phyloP scores from a whole-genome alignment of 1,140 invertebrate genomes.

The Euwallacea similis region DNA sequence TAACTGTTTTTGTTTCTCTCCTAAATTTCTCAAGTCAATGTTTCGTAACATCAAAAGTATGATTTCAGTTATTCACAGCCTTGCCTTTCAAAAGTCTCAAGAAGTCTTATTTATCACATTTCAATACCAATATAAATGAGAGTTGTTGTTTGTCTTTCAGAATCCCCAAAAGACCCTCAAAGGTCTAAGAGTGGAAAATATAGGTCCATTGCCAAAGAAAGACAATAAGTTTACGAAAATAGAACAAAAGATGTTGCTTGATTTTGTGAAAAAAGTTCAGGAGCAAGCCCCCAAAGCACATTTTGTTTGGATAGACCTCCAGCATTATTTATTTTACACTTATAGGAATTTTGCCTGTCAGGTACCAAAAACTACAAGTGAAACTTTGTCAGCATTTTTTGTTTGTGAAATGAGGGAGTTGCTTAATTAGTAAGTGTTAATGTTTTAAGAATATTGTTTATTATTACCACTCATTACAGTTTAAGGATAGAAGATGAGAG shows the following conservation, averaged over 20 bases:
- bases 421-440: slow-evolving; percentile 35
- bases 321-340: slow-evolving; percentile 48
- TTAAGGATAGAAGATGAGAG: slow-evolving; percentile 43
- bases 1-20: not conserved
- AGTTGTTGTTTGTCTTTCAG: slow-evolving; percentile 8
- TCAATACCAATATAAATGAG: too few relatives aligned
- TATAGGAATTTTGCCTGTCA: slow-evolving; percentile 47
- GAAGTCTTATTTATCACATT: too few relatives aligned
- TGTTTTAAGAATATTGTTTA: slow-evolving; percentile 9
- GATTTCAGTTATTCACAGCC: too few relatives aligned
- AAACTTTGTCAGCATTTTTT: slow-evolving; percentile 41
- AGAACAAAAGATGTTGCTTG: slow-evolving; percentile 43
- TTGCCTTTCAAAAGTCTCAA: too few relatives aligned
- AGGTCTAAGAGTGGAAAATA: slow-evolving; percentile 33
- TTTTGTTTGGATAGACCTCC: slow-evolving; percentile 46
- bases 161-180: slow-evolving; percentile 32
- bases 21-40: too few relatives aligned
- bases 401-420: slow-evolving; percentile 44
- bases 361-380: slow-evolving; percentile 38
- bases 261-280: slow-evolving; percentile 46
- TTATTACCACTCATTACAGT: slow-evolving; percentile 19
- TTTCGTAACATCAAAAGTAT: too few relatives aligned
- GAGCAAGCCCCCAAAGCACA: slow-evolving; percentile 41
- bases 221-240: slow-evolving; percentile 35
- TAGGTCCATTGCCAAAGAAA: slow-evolving; percentile 19